Percentiles rank a stretch among this genome's conserved stretches.
phyloP scores from a whole-genome alignment of 2,888 invertebrate species.

The Yponomeuta evonymella region DNA sequence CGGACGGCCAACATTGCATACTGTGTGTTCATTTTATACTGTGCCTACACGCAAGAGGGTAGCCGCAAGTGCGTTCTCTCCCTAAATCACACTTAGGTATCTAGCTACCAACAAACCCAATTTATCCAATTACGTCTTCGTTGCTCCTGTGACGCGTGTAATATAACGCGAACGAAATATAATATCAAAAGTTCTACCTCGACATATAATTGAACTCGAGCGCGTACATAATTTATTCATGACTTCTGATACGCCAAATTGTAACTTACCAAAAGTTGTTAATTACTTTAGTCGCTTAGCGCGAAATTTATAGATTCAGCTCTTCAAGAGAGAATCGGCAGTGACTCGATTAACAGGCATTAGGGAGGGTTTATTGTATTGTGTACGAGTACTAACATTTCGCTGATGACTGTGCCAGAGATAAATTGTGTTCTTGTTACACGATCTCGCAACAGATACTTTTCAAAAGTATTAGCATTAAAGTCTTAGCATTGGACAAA shows the following conservation, averaged over 20 bases:
- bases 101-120: too few species aligned
- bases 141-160: not conserved
- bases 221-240: constrained; percentile 5
- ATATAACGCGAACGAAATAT: not conserved
- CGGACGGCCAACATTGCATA: too few species aligned
- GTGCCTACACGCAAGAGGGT: too few species aligned
- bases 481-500: too few species aligned
- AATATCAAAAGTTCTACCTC: not conserved
- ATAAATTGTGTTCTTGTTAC: too few species aligned
- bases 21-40: too few species aligned
- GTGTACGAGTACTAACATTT: too few species aligned
- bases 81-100: too few species aligned
- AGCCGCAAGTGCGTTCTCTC: too few species aligned
- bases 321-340: not conserved
- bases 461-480: too few species aligned
- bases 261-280: not conserved
- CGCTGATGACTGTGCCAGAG: too few species aligned
- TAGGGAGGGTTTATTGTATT: not conserved
- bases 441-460: too few species aligned
- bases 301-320: not conserved
- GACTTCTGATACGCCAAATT: constrained; percentile 6
- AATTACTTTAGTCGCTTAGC: constrained; percentile 4
- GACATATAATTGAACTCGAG: not conserved
- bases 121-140: not conserved
- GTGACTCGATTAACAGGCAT: not conserved